phyloP scores from a whole-genome alignment of 2,888 invertebrate species.

The Himalopsyche anomala region DNA sequence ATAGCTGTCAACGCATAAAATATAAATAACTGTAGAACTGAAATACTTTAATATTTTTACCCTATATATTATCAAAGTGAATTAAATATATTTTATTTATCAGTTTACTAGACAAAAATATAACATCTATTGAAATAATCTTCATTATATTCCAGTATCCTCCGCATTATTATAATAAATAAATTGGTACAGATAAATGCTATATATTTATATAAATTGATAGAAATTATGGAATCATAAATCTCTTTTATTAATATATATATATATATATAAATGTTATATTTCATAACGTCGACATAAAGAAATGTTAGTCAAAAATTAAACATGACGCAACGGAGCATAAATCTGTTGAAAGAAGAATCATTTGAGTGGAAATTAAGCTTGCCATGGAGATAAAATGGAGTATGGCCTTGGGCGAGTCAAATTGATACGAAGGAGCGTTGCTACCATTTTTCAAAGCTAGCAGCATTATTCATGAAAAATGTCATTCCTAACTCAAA shows the following conservation, averaged over 20 bases:
- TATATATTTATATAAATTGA: too few species aligned
- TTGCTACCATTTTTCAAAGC: slow-evolving; percentile 13
- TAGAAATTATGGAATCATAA: too few species aligned
- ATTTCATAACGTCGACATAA: background rate
- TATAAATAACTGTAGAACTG: too few species aligned
- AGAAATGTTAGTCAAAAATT: background rate
- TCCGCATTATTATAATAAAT: too few species aligned
- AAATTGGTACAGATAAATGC: too few species aligned
- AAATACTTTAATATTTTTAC: too few species aligned
- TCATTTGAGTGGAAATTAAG: slow-evolving; percentile 34
- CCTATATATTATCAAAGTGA: too few species aligned
- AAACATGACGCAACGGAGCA: slow-evolving; percentile 2
- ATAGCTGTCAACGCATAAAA: too few species aligned
- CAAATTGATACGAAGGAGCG: background rate
- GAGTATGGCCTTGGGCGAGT: background rate
- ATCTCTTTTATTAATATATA: background rate
- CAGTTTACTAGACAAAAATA: too few species aligned
- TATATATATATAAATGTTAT: background rate
- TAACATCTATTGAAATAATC: too few species aligned
- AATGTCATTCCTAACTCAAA: slow-evolving; percentile 38
- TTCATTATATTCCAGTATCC: too few species aligned
- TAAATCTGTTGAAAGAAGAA: background rate
- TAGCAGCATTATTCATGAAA: slow-evolving; percentile 11
- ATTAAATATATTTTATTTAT: too few species aligned
- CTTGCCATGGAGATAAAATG: background rate